Conservation (phyloP, 2,888 invertebrate genomes). For the Apoda limacodes region DNA sequence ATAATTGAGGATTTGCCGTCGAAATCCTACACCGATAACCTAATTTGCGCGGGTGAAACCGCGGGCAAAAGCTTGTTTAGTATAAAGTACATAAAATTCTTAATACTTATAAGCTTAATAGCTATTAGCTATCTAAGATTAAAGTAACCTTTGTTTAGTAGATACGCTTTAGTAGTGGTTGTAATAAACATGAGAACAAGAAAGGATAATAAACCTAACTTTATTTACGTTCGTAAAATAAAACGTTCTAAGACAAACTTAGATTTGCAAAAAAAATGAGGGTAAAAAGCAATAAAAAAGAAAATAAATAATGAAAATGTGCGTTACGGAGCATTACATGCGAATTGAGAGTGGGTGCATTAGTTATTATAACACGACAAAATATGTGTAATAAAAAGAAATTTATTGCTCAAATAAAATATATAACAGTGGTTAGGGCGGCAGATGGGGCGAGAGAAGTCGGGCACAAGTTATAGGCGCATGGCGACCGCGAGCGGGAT, state of each 20-base stretch:
- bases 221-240: no score
- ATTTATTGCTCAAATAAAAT: conserved; percentile 70
- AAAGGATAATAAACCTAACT: no score
- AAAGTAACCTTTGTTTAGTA: no score
- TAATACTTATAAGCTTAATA: no score
- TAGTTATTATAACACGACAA: conserved; percentile 72
- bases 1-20: no score
- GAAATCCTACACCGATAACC: no score
- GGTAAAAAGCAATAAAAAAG: conserved; percentile 45
- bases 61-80: no score
- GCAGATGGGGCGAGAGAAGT: conserved; percentile 59
- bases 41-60: no score
- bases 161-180: no score
- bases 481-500: background rate
- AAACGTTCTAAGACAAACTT: conserved; percentile 21
- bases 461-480: conserved; percentile 20
- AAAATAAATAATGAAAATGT: conserved; percentile 50
- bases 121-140: no score
- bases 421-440: conserved; percentile 67
- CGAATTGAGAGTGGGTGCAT: conserved; percentile 67
- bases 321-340: conserved; percentile 62
- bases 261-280: conserved; percentile 24
- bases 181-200: no score
- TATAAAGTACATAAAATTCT: no score
- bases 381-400: conserved; percentile 71